These are phyloP conservation scores for Lacerta agilis DNA, from an alignment of 2,797 vertebrate genomes.

Conservation along the genomic window DNA sequence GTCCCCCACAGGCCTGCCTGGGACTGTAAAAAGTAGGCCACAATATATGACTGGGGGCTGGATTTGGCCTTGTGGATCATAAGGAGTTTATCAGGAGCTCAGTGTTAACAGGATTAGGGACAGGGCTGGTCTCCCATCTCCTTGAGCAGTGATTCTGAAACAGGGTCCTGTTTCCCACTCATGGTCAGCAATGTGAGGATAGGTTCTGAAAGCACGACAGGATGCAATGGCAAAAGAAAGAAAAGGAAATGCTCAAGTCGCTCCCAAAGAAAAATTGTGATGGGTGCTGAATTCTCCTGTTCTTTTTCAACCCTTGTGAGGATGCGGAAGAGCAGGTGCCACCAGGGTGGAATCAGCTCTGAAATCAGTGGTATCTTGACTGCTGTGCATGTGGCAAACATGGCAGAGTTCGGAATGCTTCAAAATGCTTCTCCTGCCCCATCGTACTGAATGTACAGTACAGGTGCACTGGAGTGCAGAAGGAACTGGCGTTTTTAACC, in stretches of 20 bases:
- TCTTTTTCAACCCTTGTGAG: not conserved
- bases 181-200: no score
- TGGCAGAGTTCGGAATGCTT: not conserved
- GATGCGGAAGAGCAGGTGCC: not conserved
- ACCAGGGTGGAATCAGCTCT: not conserved
- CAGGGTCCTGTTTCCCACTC: not conserved
- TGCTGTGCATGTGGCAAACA: not conserved
- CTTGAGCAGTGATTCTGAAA: not conserved
- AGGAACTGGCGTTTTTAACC: not conserved
- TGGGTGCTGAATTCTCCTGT: not conserved
- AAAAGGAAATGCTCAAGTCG: not conserved
- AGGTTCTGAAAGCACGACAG: not conserved
- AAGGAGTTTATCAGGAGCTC: not conserved
- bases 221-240: not conserved
- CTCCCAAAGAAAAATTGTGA: not conserved
- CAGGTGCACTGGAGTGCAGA: not conserved
- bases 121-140: not conserved
- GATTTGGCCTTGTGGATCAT: not conserved
- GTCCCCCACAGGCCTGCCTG: not conserved
- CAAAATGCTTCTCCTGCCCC: not conserved
- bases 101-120: not conserved
- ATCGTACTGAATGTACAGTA: not conserved
- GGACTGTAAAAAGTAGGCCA: not conserved
- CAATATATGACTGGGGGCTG: not conserved
- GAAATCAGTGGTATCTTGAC: not conserved